Evolutionary conservation across 2,113 vertebrate genomes (phyloP), one percentile per base, ranked within the genome.

Genomic region (Rattus norvegicus): DNA sequence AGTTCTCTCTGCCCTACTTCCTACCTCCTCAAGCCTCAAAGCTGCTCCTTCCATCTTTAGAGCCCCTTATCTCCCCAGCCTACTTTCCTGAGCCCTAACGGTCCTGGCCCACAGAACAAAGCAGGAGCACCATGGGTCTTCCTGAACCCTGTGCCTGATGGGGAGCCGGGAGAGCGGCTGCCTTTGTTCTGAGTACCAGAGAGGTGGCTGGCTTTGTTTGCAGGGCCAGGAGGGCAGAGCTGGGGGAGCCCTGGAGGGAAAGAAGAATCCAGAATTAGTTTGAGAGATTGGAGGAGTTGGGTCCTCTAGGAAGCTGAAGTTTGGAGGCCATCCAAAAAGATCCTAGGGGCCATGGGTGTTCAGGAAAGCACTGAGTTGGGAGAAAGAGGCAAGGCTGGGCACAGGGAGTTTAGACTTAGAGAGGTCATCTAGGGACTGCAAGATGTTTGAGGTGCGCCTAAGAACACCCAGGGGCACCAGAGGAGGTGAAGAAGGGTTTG

Each of bases 161-260:
- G 92, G 65, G 65, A 86, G 92, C 92, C 75, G 92, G 87, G 93
- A 92, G 94, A 80, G 30, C 52, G 67, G 49, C 85, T 70, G 76
- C 81, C 96, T 97, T 97, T 97, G 98, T 97, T 97, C 95, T 59
- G 92, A 61, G 54, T 10, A 0, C 20, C 56, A 69, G 88, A 97
- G 95, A 94, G 92, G 96, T 97, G 95, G 95, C 92, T 88, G 96
- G 96, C 97, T 97, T 97, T 98, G 97, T 98, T 96, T 96, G 92
- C 52, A 5, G 69, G 83, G 43, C 76, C 12, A 61, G 93, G 73
- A 76, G 84, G 43, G 75, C 33, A 80, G 84, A 79, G 92, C 70
- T 70, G 52, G 79, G 81, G 28, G 72, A 81, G 67, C 83, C n/a
- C 56, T 7, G 69, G 70, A 84, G 70, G 76, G 84, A 80, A 67